Conservation (phyloP, 1,140 invertebrate species). For the Drosophila pectinifera region DNA sequence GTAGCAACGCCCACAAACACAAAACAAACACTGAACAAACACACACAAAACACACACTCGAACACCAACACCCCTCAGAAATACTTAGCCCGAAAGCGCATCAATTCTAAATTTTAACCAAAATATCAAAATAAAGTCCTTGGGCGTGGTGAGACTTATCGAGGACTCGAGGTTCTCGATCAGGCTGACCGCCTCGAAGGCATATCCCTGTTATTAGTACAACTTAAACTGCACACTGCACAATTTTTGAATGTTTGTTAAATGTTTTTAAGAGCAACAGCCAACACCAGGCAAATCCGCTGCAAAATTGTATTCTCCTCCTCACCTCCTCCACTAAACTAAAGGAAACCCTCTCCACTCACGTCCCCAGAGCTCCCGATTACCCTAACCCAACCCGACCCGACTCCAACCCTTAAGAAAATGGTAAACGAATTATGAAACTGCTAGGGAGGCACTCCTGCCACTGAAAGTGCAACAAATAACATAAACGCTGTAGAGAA, state of each 20-base stretch:
- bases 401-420: slow-evolving; percentile 21
- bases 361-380: slow-evolving; percentile 7
- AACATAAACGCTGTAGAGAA: slow-evolving; percentile 79
- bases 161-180: background rate
- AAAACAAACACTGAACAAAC: slow-evolving; percentile 1
- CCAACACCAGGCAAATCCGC: slow-evolving; percentile 55
- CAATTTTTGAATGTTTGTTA: slow-evolving; percentile 81
- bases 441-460: slow-evolving; percentile 63
- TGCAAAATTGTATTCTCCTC: slow-evolving; percentile 77
- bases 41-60: slow-evolving; percentile 14
- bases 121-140: slow-evolving; percentile 46
- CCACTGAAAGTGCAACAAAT: slow-evolving; percentile 67
- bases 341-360: slow-evolving; percentile 17
- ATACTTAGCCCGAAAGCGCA: slow-evolving; percentile 55
- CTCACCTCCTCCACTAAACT: slow-evolving; percentile 16
- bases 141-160: slow-evolving; percentile 9
- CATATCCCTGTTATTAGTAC: slow-evolving; percentile 75
- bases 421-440: slow-evolving; percentile 84
- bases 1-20: slow-evolving; percentile 32
- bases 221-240: slow-evolving; percentile 83
- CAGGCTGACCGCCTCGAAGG: slow-evolving; percentile 8
- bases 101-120: slow-evolving; percentile 37
- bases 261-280: slow-evolving; percentile 65
- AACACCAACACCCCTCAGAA: slow-evolving; percentile 52
- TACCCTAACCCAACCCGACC: background rate